phyloP scores from a whole-genome alignment of 1,140 invertebrate genomes.

The Oreohelix idahoensis region DNA sequence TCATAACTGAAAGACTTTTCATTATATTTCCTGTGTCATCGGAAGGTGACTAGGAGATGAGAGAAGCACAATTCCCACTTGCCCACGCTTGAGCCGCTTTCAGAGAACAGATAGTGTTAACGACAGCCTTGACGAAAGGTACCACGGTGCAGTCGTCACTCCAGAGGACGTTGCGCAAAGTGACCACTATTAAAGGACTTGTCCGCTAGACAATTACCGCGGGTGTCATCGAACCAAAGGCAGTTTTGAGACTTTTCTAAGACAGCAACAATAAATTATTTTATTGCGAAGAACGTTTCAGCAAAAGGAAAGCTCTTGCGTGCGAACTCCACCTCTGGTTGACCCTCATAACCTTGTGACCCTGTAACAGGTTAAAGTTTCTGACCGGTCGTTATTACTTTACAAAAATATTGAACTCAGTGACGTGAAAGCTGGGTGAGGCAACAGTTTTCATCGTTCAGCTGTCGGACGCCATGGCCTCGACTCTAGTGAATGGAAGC shows the following conservation, averaged over 20 bases:
- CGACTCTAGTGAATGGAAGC: neutral
- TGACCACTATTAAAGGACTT: neutral
- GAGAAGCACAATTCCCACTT: no score
- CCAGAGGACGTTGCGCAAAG: neutral
- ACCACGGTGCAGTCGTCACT: no score
- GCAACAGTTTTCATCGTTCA: neutral
- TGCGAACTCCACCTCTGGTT: conserved; percentile 7
- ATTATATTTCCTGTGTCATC: no score
- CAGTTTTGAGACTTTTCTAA: neutral
- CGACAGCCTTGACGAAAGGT: no score
- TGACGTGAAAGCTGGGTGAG: neutral
- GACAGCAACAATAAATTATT: neutral
- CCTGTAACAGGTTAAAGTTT: neutral
- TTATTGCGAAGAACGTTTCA: neutral
- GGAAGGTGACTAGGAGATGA: no score
- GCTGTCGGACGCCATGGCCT: neutral
- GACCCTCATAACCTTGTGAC: conserved; percentile 12
- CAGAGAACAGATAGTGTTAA: no score
- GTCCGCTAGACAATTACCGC: neutral
- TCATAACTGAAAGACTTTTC: no score
- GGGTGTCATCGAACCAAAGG: neutral
- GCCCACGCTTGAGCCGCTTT: no score
- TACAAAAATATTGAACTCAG: neutral
- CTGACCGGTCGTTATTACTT: neutral
- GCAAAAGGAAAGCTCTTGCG: neutral